A percentile compares a stretch with the other conserved stretches of the same genome.
These are phyloP conservation scores for Phainopepla nitens DNA, from an alignment of 2,113 vertebrate genomes.

Conservation along the genomic window DNA sequence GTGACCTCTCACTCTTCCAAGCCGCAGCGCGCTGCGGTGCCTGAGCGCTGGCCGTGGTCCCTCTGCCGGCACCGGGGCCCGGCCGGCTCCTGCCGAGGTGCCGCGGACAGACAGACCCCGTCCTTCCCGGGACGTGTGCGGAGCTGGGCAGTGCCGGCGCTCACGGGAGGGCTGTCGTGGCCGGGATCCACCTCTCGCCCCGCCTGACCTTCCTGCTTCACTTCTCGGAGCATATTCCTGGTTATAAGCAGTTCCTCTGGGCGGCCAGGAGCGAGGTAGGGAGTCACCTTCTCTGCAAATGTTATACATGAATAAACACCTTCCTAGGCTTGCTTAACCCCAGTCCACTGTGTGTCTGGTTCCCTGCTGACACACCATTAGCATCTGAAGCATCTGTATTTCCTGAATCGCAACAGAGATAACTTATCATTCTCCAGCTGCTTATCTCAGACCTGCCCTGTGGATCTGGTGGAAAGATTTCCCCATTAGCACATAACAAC, in stretches of 20 bases:
- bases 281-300: conserved; percentile 51
- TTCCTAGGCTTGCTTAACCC: conserved; percentile 18
- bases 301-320: conserved; percentile 53
- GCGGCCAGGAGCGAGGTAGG: neutral
- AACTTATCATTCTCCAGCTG: conserved; percentile 51
- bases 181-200: neutral
- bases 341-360: neutral
- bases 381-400: conserved; percentile 59
- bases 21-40: fast-evolving
- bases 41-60: neutral
- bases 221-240: neutral
- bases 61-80: fast-evolving
- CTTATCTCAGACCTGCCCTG: conserved; percentile 53
- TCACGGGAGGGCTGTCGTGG: neutral
- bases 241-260: conserved; percentile 6
- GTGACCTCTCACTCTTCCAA: neutral
- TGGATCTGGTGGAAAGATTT: conserved; percentile 30
- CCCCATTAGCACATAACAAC: conserved; percentile 13
- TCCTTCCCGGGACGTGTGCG: fast-evolving
- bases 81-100: fast-evolving
- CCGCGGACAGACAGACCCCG: fast-evolving
- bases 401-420: conserved; percentile 29
- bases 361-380: conserved; percentile 58
- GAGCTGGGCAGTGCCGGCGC: fast-evolving
- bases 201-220: neutral